Conservation (phyloP, 2,888 invertebrate species). For the Melieria crassipennis region DNA sequence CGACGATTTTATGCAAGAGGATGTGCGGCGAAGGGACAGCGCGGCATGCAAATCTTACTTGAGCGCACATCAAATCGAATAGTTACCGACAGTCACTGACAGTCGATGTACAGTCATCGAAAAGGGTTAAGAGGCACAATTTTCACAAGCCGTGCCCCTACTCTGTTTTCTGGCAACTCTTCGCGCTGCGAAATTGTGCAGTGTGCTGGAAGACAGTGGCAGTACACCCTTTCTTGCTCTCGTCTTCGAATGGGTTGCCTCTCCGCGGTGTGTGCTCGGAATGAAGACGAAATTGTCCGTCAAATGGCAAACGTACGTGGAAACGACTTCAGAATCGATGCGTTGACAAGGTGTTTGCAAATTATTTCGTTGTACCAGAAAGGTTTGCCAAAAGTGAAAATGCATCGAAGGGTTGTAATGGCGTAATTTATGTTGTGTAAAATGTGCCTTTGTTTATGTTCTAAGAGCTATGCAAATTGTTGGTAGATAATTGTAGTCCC, state of each 20-base stretch:
- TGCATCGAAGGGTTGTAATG: constrained; percentile 1
- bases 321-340: not conserved
- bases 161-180: not conserved
- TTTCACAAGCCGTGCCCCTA: constrained; percentile 13
- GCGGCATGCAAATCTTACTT: constrained; percentile 49
- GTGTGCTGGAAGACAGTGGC: not conserved
- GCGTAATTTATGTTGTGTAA: not conserved
- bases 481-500: not conserved
- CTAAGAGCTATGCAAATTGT: not conserved
- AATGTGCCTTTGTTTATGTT: not conserved
- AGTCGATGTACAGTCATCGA: not conserved
- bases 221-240: constrained; percentile 4
- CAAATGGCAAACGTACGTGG: not conserved
- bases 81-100: constrained; percentile 22
- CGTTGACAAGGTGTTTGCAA: constrained; percentile 28
- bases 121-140: constrained; percentile 26
- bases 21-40: not conserved
- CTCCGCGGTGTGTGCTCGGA: constrained; percentile 1
- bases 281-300: constrained; percentile 25
- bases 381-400: not conserved
- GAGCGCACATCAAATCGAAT: constrained; percentile 40
- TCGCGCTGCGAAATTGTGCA: not conserved
- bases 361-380: constrained; percentile 11
- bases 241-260: not conserved
- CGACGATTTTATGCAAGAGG: too few relatives aligned